phyloP scores from a whole-genome alignment of 2,113 vertebrate species.

The human (Homo sapiens) region GRCh38 chr4:64647501-64648000 shows the following conservation, averaged over 20 bases:
- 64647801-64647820: neutral
- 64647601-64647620: neutral
- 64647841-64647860: neutral
- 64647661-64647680: constrained; percentile 22
- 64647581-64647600: neutral
- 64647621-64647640: neutral
- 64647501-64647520: neutral
- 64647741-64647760: neutral
- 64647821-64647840: too few relatives aligned
- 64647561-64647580: constrained; percentile 19
- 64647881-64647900: neutral
- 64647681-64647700: neutral
- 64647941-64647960: neutral
- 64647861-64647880: neutral
- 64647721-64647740: neutral
- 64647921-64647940: neutral
- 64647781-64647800: constrained; percentile 19
- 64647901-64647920: neutral
- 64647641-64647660: constrained; percentile 19
- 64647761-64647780: neutral
- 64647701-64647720: constrained; percentile 22
- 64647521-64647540: neutral
- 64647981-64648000: too few relatives aligned
- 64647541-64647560: neutral
- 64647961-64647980: neutral